Evolutionary conservation across 2,113 vertebrate species (phyloP).

Genomic region (Pygathrix nemaeus): DNA sequence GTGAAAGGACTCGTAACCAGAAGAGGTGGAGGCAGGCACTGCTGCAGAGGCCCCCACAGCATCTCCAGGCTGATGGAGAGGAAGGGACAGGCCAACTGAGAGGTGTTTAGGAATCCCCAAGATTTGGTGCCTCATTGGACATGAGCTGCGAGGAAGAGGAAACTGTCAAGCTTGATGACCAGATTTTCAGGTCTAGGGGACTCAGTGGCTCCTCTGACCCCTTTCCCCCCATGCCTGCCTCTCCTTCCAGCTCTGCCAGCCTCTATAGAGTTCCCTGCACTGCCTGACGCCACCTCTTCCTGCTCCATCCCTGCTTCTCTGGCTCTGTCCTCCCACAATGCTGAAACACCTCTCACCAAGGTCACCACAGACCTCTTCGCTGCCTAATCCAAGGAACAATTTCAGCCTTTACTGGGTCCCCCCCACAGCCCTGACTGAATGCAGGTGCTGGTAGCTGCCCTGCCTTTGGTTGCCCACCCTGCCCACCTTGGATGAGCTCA

Average conservation of each 20-base stretch:
- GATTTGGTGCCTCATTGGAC: rapidly evolving
- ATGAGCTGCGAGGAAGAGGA: neutral
- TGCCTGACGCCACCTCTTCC: neutral
- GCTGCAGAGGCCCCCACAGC: neutral
- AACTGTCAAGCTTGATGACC: neutral
- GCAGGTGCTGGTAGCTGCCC: neutral
- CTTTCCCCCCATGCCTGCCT: neutral
- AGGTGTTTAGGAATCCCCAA: neutral
- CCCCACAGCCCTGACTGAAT: neutral
- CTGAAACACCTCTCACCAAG: neutral
- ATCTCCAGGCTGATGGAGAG: too few species aligned
- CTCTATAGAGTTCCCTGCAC: neutral
- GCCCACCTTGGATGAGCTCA: neutral
- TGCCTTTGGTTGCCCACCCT: neutral
- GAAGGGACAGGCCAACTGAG: neutral
- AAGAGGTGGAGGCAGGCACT: neutral
- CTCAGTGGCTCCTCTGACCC: rapidly evolving
- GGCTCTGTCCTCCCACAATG: neutral
- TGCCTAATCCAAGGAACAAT: neutral
- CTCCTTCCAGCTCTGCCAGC: neutral
- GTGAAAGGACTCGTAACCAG: neutral
- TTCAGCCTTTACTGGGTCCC: neutral
- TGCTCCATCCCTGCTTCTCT: neutral
- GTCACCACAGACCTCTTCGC: neutral
- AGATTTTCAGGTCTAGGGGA: neutral